These are phyloP conservation scores for Mugil cephalus DNA, from an alignment of 2,113 vertebrate genomes.

Conservation along the genomic window DNA sequence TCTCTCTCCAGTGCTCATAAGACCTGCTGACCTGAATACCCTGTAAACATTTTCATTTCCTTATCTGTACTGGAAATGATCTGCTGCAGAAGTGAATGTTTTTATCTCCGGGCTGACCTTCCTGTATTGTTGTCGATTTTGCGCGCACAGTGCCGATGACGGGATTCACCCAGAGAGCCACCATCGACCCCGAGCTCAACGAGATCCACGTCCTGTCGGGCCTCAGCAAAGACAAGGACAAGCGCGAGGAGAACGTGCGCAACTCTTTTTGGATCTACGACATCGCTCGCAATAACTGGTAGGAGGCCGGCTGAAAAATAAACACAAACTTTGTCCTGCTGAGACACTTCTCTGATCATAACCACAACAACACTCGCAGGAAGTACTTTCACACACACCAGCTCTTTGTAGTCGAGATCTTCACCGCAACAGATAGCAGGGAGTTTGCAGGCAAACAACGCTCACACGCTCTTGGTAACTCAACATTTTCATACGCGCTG, in stretches of 20 bases:
- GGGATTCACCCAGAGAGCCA: slow-evolving; percentile 98
- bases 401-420: slow-evolving; percentile 20
- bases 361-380: slow-evolving; percentile 33
- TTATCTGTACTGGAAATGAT: not conserved
- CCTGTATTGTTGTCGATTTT: not conserved
- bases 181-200: slow-evolving; percentile 97
- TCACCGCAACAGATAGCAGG: slow-evolving; percentile 31
- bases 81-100: not conserved
- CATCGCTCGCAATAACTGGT: slow-evolving; percentile 99
- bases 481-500: not conserved
- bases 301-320: slow-evolving; percentile 25
- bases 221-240: slow-evolving; percentile 99
- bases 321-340: not conserved
- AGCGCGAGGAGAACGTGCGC: slow-evolving; percentile 97
- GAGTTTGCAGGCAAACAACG: slow-evolving; percentile 2
- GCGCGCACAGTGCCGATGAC: slow-evolving; percentile 94
- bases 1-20: no score
- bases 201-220: slow-evolving; percentile 99
- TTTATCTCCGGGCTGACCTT: not conserved
- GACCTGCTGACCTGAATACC: not conserved
- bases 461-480: not conserved
- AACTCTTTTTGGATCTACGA: slow-evolving; percentile 99
- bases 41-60: not conserved
- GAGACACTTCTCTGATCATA: not conserved
- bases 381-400: slow-evolving; percentile 31